Percentiles rank a stretch among this genome's conserved stretches.
Evolutionary conservation across 2,888 invertebrate genomes (phyloP).

Genomic region (Halictus quadricinctus): DNA sequence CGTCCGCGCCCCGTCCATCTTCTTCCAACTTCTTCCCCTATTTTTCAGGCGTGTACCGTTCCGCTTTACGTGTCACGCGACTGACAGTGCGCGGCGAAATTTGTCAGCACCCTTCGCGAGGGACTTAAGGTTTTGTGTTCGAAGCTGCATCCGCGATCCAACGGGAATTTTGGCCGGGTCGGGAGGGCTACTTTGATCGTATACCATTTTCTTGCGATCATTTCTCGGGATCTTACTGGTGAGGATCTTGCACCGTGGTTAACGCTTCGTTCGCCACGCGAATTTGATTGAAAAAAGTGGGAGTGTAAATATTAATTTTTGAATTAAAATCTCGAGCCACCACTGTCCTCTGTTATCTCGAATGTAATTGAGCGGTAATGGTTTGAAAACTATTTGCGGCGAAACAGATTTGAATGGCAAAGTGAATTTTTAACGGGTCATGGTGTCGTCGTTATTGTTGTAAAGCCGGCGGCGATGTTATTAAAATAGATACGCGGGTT

Average conservation of each 20-base stretch:
- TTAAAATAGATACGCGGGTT: neutral
- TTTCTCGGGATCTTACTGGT: neutral
- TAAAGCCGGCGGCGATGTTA: neutral
- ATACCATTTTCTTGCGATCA: neutral
- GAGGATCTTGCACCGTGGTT: neutral
- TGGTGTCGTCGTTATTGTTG: neutral
- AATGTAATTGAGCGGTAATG: neutral
- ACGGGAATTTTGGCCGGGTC: neutral
- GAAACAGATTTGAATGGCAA: neutral
- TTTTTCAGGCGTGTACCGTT: conserved; percentile 8
- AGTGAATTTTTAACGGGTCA: neutral
- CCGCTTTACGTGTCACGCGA: conserved; percentile 12
- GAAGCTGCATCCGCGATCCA: neutral
- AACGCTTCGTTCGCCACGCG: no score
- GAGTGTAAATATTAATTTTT: neutral
- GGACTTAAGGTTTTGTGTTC: neutral
- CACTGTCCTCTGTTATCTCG: neutral
- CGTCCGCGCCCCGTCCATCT: conserved; percentile 25
- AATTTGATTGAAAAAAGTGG: no score
- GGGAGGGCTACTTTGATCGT: neutral
- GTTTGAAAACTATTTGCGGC: neutral
- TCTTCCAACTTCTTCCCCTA: neutral
- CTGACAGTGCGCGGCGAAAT: neutral
- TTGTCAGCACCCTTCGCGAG: neutral
- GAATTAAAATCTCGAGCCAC: neutral